A percentile compares a stretch with the other conserved stretches of the same genome.
Evolutionary conservation across 2,888 invertebrate genomes (phyloP).

Genomic region (Syrista parreyssii): DNA sequence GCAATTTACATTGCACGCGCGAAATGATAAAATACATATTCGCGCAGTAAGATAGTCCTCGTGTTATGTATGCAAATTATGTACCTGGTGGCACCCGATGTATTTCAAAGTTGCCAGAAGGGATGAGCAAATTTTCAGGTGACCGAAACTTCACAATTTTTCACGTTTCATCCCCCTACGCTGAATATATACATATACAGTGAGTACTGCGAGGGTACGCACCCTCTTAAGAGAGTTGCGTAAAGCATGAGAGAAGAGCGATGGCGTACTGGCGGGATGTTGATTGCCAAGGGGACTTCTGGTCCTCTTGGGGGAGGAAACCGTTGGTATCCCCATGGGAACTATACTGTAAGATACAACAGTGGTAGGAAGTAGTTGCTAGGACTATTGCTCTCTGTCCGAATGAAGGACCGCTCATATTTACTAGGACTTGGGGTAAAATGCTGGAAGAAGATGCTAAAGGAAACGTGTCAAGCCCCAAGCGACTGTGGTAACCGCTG

Average conservation of each 20-base stretch:
- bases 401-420: constrained; percentile 61
- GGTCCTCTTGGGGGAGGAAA: constrained; percentile 34
- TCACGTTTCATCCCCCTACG: not conserved
- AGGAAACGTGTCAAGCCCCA: constrained; percentile 9
- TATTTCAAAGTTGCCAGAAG: not conserved
- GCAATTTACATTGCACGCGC: not conserved
- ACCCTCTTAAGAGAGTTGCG: constrained; percentile 52
- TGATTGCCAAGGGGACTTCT: constrained; percentile 52
- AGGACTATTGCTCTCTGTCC: constrained; percentile 59
- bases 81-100: not conserved
- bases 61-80: not conserved
- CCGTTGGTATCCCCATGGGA: constrained; percentile 46
- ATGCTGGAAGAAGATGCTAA: constrained; percentile 34
- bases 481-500: not conserved
- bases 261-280: constrained; percentile 56
- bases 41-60: not conserved
- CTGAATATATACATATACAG: not conserved
- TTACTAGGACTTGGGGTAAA: constrained; percentile 55
- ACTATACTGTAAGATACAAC: constrained; percentile 27
- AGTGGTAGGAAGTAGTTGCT: constrained; percentile 54
- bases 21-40: not conserved
- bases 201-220: constrained; percentile 27
- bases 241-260: constrained; percentile 46
- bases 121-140: not conserved
- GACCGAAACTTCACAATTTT: not conserved